These are phyloP conservation scores for Ceratina australensis DNA, from an alignment of 1,140 invertebrate genomes.

Conservation along the genomic window DNA sequence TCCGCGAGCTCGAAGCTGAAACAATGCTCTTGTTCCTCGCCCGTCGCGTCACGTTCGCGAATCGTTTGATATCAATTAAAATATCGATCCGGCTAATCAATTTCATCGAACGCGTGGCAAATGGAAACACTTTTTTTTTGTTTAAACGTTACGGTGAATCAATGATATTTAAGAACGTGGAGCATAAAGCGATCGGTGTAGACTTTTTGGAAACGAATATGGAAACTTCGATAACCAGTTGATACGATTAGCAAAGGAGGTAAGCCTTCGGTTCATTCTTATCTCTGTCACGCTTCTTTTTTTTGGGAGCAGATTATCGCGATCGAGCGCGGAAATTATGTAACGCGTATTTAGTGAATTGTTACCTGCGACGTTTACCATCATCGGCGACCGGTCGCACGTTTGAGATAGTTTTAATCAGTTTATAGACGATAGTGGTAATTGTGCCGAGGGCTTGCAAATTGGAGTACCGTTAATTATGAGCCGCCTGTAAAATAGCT, in stretches of 20 bases:
- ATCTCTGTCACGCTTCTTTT: background rate
- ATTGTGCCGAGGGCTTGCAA: conserved; percentile 36
- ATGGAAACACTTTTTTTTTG: background rate
- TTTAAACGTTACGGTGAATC: background rate
- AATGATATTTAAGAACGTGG: background rate
- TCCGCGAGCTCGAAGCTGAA: background rate
- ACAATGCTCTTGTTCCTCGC: background rate
- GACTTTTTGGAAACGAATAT: background rate
- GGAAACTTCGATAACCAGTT: background rate
- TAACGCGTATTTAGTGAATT: background rate
- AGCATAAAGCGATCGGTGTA: background rate
- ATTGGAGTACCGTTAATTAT: conserved; percentile 53
- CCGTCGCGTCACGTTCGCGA: background rate
- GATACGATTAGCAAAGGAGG: background rate
- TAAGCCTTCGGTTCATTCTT: background rate
- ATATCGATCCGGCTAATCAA: background rate
- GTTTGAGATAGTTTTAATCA: background rate
- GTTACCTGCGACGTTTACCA: too few species aligned
- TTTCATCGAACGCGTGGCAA: background rate
- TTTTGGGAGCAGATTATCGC: background rate
- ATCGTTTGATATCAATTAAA: conserved; percentile 15
- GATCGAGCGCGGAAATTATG: too few species aligned
- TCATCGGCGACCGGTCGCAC: background rate
- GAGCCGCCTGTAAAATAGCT: conserved; percentile 61
- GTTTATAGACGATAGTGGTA: conserved; percentile 3